Conservation (phyloP, 2,113 vertebrate species). For the Lagopus leucura region DNA sequence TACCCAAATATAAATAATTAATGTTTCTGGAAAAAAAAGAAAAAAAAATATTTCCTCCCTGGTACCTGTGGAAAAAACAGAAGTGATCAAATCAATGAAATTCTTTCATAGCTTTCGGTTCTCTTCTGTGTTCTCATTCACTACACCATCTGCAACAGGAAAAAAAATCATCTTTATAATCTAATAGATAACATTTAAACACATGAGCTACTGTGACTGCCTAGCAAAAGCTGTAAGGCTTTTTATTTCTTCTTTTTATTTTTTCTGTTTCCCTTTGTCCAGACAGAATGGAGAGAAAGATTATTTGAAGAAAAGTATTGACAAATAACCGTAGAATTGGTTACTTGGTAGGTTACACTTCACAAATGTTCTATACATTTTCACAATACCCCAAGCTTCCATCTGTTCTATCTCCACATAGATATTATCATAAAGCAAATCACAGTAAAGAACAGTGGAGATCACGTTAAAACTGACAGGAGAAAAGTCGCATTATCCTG, state of each 20-base stretch:
- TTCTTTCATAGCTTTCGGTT: background rate
- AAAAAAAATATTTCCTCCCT: background rate
- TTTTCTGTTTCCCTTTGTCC: background rate
- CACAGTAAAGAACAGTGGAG: background rate
- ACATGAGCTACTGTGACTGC: background rate
- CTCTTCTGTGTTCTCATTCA: background rate
- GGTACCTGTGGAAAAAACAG: background rate
- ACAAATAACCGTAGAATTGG: background rate
- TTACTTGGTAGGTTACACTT: background rate
- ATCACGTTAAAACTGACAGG: background rate
- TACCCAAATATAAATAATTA: background rate
- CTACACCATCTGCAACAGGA: background rate
- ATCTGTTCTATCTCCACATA: background rate
- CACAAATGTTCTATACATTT: background rate
- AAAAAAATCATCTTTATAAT: background rate
- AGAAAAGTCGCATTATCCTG: background rate
- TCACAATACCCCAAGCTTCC: background rate
- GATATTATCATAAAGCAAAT: background rate
- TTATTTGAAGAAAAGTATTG: background rate
- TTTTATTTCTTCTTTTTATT: background rate
- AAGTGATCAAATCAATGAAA: background rate
- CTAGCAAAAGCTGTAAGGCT: background rate
- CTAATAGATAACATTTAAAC: background rate
- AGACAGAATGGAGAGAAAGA: background rate
- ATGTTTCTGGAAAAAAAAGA: background rate